A percentile compares a stretch with the other conserved stretches of the same genome.
Evolutionary conservation across 2,113 vertebrate species (phyloP).

Genomic region (Serinus canaria): DNA sequence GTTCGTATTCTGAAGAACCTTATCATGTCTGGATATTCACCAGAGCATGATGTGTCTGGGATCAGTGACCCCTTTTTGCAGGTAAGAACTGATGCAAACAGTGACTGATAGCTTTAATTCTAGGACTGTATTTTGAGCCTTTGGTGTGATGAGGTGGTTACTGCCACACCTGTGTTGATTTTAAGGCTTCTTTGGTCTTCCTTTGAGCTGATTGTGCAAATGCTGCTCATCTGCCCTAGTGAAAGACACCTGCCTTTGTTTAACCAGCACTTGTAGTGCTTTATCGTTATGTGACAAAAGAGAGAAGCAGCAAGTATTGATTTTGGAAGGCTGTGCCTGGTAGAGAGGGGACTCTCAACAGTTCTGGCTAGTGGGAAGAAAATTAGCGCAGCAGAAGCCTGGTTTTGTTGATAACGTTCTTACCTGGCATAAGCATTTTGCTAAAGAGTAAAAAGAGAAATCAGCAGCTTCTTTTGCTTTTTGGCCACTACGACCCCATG

Average conservation of each 20-base stretch:
- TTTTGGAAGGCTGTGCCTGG: background rate
- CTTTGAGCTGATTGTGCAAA: background rate
- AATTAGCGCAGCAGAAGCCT: background rate
- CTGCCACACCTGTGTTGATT: background rate
- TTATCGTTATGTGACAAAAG: background rate
- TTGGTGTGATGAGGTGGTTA: background rate
- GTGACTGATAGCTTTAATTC: background rate
- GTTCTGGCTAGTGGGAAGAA: background rate
- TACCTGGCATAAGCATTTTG: background rate
- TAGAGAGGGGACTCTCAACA: background rate
- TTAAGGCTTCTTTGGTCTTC: background rate
- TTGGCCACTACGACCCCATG: background rate
- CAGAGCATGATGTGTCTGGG: conserved; percentile 98
- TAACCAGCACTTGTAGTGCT: background rate
- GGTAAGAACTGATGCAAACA: conserved; percentile 74
- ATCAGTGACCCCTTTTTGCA: conserved; percentile 99
- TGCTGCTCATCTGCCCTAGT: background rate
- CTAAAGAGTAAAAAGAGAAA: background rate
- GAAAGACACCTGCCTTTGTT: background rate
- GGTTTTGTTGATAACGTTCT: background rate
- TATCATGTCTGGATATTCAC: conserved; percentile 99
- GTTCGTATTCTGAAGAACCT: conserved; percentile 99
- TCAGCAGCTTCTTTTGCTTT: background rate
- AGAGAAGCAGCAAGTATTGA: background rate
- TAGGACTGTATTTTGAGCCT: background rate